Conservation (phyloP, 2,113 vertebrate genomes). For the Pteropus alecto region DNA sequence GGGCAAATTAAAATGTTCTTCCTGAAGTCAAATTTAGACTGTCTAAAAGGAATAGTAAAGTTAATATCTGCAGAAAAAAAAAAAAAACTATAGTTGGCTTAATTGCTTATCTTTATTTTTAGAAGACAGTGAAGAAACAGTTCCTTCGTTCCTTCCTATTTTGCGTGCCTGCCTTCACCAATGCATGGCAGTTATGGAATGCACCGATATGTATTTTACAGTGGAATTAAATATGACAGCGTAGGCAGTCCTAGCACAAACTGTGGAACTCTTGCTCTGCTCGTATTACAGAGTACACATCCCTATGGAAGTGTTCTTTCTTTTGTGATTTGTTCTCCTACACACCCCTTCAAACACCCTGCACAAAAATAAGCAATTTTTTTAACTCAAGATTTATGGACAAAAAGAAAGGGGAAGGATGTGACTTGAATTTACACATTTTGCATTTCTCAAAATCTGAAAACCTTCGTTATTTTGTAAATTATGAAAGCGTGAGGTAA, state of each 20-base stretch:
- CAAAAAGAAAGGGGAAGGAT: background rate
- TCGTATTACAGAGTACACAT: background rate
- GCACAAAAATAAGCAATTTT: background rate
- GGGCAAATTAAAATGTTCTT: background rate
- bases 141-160: background rate
- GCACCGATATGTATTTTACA: background rate
- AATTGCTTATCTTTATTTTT: background rate
- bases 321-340: background rate
- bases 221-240: background rate
- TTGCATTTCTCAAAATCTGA: background rate
- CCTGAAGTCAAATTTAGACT: background rate
- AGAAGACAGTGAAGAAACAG: background rate
- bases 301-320: background rate
- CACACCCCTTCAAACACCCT: background rate
- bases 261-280: background rate
- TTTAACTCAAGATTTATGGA: background rate
- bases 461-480: background rate
- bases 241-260: background rate
- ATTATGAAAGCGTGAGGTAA: background rate
- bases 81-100: background rate
- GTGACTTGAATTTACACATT: background rate
- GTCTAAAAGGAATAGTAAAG: background rate
- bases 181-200: background rate
- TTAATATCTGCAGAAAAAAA: background rate
- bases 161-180: background rate